A percentile compares a stretch with the other conserved stretches of the same genome.
These are phyloP conservation scores for Metopia argyrocephala DNA, from an alignment of 2,888 invertebrate species.

Conservation along the genomic window DNA sequence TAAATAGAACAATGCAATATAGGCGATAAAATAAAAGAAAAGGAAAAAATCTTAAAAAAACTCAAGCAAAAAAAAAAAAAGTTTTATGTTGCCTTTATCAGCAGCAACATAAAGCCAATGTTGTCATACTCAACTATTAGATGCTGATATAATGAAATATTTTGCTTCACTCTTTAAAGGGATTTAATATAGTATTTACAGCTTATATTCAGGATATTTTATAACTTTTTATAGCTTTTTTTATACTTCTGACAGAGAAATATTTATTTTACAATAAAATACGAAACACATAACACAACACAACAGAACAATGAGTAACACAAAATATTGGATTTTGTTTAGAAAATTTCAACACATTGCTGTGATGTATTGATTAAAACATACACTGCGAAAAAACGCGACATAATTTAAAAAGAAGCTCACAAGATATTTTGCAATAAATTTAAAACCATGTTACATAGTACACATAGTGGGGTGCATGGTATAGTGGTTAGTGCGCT, in stretches of 20 bases:
- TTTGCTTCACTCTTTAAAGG: too few species aligned
- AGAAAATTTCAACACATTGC: conserved; percentile 23
- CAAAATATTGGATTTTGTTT: conserved; percentile 9
- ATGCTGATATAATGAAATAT: too few species aligned
- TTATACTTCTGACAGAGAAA: conserved; percentile 3
- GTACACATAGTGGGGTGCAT: too few species aligned
- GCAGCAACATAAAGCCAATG: too few species aligned
- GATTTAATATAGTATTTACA: conserved; percentile 11
- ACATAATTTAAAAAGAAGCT: background rate
- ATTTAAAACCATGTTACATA: background rate
- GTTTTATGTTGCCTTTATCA: too few species aligned
- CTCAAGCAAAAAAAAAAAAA: too few species aligned
- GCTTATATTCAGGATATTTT: conserved; percentile 25
- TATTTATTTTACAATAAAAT: too few species aligned
- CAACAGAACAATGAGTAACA: conserved; percentile 6
- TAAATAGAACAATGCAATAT: too few species aligned
- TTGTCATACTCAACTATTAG: too few species aligned
- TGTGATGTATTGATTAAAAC: conserved; percentile 13
- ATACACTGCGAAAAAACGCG: background rate
- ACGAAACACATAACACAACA: background rate
- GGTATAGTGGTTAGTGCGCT: too few species aligned
- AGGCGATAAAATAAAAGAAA: too few species aligned
- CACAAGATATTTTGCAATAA: background rate
- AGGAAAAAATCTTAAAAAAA: too few species aligned
- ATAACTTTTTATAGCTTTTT: conserved; percentile 19